These are phyloP conservation scores for Cecropterus lyciades DNA, from an alignment of 1,140 invertebrate genomes.

Conservation along the genomic window DNA sequence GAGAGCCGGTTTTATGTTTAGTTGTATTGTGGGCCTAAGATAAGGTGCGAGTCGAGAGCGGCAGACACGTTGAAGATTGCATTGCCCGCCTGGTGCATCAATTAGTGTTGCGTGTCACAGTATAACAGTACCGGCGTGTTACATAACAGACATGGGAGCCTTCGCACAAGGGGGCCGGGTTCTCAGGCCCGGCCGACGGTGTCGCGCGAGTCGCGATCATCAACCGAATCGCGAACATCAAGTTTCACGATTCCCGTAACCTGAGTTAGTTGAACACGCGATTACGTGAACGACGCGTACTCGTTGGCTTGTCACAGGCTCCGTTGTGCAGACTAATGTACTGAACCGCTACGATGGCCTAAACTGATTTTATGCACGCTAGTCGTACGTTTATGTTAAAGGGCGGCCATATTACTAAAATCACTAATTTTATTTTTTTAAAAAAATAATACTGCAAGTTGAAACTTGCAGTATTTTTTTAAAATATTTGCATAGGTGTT, in stretches of 20 bases:
- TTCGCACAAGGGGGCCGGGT: slow-evolving; percentile 58
- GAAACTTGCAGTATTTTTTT: too few relatives aligned
- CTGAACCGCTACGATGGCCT: slow-evolving; percentile 48
- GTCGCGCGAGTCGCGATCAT: slow-evolving; percentile 47
- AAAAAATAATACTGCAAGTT: too few relatives aligned
- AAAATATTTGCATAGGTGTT: too few relatives aligned
- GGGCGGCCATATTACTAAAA: neutral
- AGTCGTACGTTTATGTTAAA: neutral
- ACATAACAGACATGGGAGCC: slow-evolving; percentile 68
- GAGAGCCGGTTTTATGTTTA: slow-evolving; percentile 62
- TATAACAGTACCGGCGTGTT: slow-evolving; percentile 68
- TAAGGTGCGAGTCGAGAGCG: slow-evolving; percentile 44
- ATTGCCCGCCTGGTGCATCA: slow-evolving; percentile 39
- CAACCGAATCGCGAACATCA: slow-evolving; percentile 60
- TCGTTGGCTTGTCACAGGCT: slow-evolving; percentile 41
- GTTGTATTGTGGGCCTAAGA: slow-evolving; percentile 41
- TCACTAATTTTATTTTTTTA: neutral
- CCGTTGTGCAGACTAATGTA: slow-evolving; percentile 38
- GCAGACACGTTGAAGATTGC: slow-evolving; percentile 30
- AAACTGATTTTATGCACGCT: slow-evolving; percentile 23
- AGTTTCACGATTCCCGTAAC: slow-evolving; percentile 71
- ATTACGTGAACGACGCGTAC: slow-evolving; percentile 56
- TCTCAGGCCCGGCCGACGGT: slow-evolving; percentile 51
- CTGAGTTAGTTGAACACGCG: slow-evolving; percentile 59
- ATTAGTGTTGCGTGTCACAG: slow-evolving; percentile 67